Conservation (phyloP, 2,888 invertebrate species). For the Hedya salicella region DNA sequence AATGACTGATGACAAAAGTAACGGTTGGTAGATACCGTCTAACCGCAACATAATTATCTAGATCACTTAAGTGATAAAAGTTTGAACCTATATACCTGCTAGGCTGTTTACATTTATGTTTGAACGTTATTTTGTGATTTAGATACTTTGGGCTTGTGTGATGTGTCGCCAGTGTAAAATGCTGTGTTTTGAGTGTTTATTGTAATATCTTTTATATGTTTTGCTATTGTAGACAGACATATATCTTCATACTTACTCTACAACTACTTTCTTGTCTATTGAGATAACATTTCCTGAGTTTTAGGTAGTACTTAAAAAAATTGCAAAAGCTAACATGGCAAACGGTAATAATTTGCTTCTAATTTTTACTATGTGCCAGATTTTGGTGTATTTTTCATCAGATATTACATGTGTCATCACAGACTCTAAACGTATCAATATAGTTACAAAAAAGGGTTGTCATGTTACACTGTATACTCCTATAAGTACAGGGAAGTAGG, state of each 20-base stretch:
- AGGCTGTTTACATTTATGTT: constrained; percentile 29
- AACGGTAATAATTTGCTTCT: too few species aligned
- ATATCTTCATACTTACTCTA: background rate
- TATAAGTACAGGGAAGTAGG: constrained; percentile 54
- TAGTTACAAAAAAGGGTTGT: background rate
- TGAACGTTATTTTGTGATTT: constrained; percentile 32
- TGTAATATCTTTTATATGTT: constrained; percentile 12
- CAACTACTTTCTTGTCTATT: background rate
- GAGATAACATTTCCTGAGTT: background rate
- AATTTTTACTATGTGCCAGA: too few species aligned
- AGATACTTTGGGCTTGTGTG: constrained; percentile 57
- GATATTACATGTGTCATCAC: too few species aligned
- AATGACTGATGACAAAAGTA: constrained; percentile 19
- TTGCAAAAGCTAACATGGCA: too few species aligned
- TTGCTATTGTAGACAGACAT: background rate
- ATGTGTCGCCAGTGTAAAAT: constrained; percentile 68
- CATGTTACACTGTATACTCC: constrained; percentile 17
- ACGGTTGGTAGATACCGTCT: constrained; percentile 14
- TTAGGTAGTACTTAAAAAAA: too few species aligned
- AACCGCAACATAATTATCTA: constrained; percentile 1
- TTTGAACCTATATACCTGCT: constrained; percentile 2
- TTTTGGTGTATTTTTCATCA: too few species aligned
- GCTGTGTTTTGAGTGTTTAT: constrained; percentile 41
- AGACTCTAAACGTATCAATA: too few species aligned
- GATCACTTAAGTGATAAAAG: constrained; percentile 4